Conservation (phyloP, 1,140 invertebrate species). For the Drosophila pruinosa region DNA sequence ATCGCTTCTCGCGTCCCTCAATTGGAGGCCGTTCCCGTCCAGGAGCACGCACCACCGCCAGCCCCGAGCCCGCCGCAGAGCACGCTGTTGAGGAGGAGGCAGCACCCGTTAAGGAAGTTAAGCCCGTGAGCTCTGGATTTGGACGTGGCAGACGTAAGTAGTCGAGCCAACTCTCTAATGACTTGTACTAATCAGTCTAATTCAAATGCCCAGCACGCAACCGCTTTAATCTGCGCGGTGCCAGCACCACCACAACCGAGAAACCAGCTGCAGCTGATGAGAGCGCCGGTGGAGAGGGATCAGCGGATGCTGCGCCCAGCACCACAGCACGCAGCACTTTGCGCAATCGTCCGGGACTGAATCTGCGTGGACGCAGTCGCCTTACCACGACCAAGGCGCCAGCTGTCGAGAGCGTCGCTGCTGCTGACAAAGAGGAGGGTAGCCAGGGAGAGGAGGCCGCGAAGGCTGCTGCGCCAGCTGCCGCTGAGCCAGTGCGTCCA, state of each 20-base stretch:
- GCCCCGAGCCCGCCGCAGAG: slow-evolving; percentile 57
- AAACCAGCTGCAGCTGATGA: slow-evolving; percentile 49
- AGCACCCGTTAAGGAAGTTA: slow-evolving; percentile 82
- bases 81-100: slow-evolving; percentile 73
- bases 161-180: background rate
- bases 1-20: slow-evolving; percentile 78
- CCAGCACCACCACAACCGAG: slow-evolving; percentile 69
- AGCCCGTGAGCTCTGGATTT: slow-evolving; percentile 78
- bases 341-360: slow-evolving; percentile 85
- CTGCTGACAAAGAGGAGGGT: slow-evolving; percentile 80
- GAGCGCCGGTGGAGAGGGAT: slow-evolving; percentile 47
- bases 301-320: slow-evolving; percentile 67
- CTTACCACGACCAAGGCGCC: slow-evolving; percentile 83
- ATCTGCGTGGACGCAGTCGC: slow-evolving; percentile 84
- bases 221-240: slow-evolving; percentile 75
- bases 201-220: slow-evolving; percentile 75
- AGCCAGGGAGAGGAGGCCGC: slow-evolving; percentile 82
- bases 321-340: slow-evolving; percentile 81
- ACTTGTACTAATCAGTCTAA: background rate
- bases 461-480: slow-evolving; percentile 80
- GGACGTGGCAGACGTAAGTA: slow-evolving; percentile 74
- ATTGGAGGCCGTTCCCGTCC: slow-evolving; percentile 75
- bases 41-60: slow-evolving; percentile 68
- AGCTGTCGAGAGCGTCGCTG: slow-evolving; percentile 73
- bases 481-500: slow-evolving; percentile 53